Percentiles rank a stretch among this genome's conserved stretches.
Evolutionary conservation across 1,140 invertebrate species (phyloP).

Genomic region (Drosophila prosaltans): DNA sequence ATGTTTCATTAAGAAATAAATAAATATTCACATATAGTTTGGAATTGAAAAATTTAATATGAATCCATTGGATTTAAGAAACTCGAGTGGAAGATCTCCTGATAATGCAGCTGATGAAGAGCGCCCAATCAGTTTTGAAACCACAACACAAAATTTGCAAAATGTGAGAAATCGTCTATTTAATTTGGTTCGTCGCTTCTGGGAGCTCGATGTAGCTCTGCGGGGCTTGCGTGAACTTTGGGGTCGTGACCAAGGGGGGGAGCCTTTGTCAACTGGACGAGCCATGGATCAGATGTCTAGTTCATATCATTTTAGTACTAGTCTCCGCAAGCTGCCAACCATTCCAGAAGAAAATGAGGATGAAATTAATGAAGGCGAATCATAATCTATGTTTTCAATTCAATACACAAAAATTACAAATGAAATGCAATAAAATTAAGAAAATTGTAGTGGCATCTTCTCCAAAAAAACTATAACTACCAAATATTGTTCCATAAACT

Average conservation of each 20-base stretch:
- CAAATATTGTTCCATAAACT: too few relatives aligned
- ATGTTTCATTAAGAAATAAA: not conserved
- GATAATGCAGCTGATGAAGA: not conserved
- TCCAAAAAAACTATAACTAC: too few relatives aligned
- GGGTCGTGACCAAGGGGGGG: not conserved
- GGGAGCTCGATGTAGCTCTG: not conserved
- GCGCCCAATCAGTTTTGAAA: not conserved
- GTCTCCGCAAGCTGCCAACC: not conserved
- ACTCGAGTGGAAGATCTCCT: not conserved
- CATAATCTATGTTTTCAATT: not conserved
- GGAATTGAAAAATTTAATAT: not conserved
- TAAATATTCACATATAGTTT: not conserved
- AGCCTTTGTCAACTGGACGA: not conserved
- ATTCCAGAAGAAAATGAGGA: not conserved
- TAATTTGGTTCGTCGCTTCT: not conserved
- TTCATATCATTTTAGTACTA: not conserved
- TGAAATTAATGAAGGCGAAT: not conserved
- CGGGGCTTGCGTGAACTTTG: not conserved
- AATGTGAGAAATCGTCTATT: not conserved
- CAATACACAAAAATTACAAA: not conserved
- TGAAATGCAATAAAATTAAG: not conserved
- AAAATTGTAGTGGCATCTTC: too few relatives aligned
- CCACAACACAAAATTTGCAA: not conserved
- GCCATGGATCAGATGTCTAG: not conserved
- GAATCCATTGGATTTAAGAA: not conserved